Evolutionary conservation across 2,888 invertebrate genomes (phyloP), one percentile per base, ranked within the genome.

Genomic region (Epinotia ramella): DNA sequence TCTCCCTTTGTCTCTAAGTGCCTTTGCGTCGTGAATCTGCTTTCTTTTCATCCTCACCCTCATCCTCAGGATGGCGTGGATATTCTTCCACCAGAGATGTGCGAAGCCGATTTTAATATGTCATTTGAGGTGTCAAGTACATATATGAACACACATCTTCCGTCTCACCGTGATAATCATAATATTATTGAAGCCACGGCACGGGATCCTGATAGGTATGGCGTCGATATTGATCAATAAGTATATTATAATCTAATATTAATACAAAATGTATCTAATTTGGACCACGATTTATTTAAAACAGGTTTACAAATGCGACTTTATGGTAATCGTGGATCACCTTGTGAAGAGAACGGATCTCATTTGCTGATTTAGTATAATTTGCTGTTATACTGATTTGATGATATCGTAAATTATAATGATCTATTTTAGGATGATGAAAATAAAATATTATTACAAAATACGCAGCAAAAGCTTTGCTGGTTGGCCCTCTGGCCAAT

Each of bases 261-360:
- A 60, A 69, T 69, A 69, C 59, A 59, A 69, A 59, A 68, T 59
- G 44, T 69, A 5, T 24, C 16, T 69, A 60, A 69, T 69, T 69
- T 71, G 16, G 73, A 28, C 44, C 13, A n/a, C 64, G 57, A 70
- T 70, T 70, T 40, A 65, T 70, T 46, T 65, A 59, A 44, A 46
- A 60, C 74, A 11, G 40, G 59, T 75, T 74, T 63, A 18, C 46
- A 73, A 64, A 70, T 65, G 49, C 24, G 46, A 62, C 44, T 20
- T 67, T 76, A 76, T 76, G 76, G 44, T 67, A 78, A 78, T 77
- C 66, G 80, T 70, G 44, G 84, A 78, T 84, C 79, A 83, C 84
- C 84, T 84, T 84, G 84, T 67, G 49, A 73, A 80, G 84, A 79
- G 84, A 84, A 80, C 71, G 84, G 79, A 73, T 73, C 62, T 57